Conservation (phyloP, 1,140 invertebrate genomes). For the Drosophila asahinai region DNA sequence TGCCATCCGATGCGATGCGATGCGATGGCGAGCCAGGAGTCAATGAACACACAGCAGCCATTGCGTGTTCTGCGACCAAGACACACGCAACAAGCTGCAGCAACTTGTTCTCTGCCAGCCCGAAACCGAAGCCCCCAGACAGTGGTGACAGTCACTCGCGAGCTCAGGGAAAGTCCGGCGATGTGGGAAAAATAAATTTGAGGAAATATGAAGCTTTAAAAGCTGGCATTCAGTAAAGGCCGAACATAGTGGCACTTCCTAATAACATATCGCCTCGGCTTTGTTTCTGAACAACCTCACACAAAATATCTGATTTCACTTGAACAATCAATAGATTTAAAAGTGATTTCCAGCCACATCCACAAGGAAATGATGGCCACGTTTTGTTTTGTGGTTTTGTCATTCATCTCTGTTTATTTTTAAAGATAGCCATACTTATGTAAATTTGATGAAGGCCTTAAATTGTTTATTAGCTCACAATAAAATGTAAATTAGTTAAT, state of each 20-base stretch:
- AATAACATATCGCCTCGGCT: neutral
- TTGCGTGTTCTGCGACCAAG: conserved; percentile 70
- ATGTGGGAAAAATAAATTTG: neutral
- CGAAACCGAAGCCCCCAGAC: conserved; percentile 71
- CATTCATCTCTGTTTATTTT: neutral
- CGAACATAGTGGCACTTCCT: neutral
- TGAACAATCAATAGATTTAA: neutral
- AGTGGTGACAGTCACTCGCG: conserved; percentile 25
- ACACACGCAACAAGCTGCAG: conserved; percentile 43
- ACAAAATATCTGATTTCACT: conserved; percentile 4
- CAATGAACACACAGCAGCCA: conserved; percentile 72
- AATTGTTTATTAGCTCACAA: no score
- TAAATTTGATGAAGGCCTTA: no score
- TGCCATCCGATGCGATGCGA: conserved; percentile 28
- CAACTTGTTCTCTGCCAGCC: conserved; percentile 62
- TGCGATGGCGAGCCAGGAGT: conserved; percentile 56
- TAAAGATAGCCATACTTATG: no score
- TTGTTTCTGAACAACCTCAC: conserved; percentile 5
- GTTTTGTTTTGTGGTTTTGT: conserved; percentile 8
- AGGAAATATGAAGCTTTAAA: neutral
- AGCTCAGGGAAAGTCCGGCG: neutral
- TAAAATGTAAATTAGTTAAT: no score
- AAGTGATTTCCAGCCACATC: neutral
- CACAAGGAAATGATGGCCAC: neutral
- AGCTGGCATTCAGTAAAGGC: neutral